phyloP scores from a whole-genome alignment of 1,140 invertebrate species.

The Drosophila seguyi region DNA sequence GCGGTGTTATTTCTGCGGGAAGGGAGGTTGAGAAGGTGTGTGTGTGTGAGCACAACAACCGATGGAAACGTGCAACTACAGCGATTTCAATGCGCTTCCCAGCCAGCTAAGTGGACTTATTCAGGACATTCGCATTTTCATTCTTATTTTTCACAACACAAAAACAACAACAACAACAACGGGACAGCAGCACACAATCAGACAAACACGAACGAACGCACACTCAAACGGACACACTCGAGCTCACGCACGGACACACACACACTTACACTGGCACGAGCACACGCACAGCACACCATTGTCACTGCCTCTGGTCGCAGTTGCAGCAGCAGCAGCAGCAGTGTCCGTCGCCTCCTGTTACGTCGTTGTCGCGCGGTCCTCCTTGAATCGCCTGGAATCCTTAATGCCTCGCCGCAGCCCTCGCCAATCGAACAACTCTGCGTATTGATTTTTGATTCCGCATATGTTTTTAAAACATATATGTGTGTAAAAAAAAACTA shows the following conservation, averaged over 20 bases:
- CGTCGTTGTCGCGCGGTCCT: conserved; percentile 3
- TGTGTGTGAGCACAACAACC: not conserved
- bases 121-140: not conserved
- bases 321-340: conserved; percentile 11
- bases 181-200: conserved; percentile 30
- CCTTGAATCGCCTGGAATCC: conserved; percentile 7
- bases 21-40: too few relatives aligned
- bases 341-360: conserved; percentile 17
- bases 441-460: conserved; percentile 44
- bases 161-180: conserved; percentile 17
- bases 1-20: conserved; percentile 14
- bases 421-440: conserved; percentile 7
- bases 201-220: conserved; percentile 48
- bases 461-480: conserved; percentile 72
- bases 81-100: too few relatives aligned
- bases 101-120: not conserved
- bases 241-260: not conserved
- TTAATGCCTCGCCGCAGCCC: not conserved
- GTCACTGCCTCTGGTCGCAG: conserved; percentile 12
- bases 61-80: not conserved
- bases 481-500: conserved; percentile 52
- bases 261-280: conserved; percentile 14
- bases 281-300: conserved; percentile 41
- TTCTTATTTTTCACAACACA: conserved; percentile 16
- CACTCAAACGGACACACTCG: conserved; percentile 6